Evolutionary conservation across 2,888 invertebrate genomes (phyloP), one percentile per base, ranked within the genome.

Genomic region (Lumbricus terrestris): DNA sequence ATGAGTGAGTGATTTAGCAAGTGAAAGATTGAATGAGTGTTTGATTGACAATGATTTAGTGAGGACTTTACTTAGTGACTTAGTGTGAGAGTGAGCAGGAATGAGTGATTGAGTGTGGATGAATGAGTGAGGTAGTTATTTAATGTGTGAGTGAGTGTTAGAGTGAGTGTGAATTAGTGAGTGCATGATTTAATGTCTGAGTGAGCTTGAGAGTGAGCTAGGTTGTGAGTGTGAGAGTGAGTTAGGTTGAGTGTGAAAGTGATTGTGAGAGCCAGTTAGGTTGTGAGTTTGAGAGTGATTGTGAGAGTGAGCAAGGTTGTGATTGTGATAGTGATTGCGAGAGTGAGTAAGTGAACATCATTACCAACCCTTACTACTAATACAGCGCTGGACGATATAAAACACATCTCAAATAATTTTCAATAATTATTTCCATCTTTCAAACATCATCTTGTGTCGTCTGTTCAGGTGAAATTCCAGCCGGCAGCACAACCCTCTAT

Each of bases 381-480:
- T 13, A 16, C 47, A 47, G 18, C 20, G 18, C 20, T 15, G 20
- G 47, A n/a, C 4, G 4, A 20, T 16, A 47, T 47, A n/a, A n/a
- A n/a, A 18, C 47, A 69, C 29, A 69, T n/a, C n/a, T n/a, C n/a
- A 69, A 6, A 1, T 69, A 29, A n/a, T n/a, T 69, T 69, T 69
- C 69, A n/a, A n/a, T 15, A n/a, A 69, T 69, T 54, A 29, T 29
- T 69, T 69, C 23, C 23, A 11, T 1, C 29, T 0, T 69, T 3
- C 69, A 69, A n/a, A 16, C n/a, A 8, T 1, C 11, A n/a, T 1
- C 29, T n/a, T 69, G 20, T 23, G 23, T 90, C 20, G 47, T 37
- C 42, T 23, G 16, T 34, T n/a, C 85, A 92, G 97, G 97, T 90
- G 97, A 97, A 93, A 95, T 97, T 91, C 98, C 98, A 0, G 96